Evolutionary conservation across 2,113 vertebrate genomes (phyloP).

Genomic region (Nycticryphes semicollaris): DNA sequence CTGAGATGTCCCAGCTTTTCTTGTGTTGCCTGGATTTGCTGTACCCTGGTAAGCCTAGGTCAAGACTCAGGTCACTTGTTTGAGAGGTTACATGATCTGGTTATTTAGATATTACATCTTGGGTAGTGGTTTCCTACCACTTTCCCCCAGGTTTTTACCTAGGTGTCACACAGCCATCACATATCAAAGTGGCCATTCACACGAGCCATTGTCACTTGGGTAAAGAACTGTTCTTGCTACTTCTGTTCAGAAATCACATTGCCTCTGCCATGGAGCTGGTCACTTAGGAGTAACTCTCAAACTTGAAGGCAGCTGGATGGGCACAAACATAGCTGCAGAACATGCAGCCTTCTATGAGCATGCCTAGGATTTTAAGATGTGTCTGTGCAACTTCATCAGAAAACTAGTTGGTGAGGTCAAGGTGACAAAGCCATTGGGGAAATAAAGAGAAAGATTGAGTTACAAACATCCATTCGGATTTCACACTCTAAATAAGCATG

Average conservation of each 20-base stretch:
- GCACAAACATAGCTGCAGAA: not conserved
- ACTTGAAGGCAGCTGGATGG: not conserved
- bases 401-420: not conserved
- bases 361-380: not conserved
- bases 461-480: not conserved
- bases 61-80: not conserved
- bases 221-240: not conserved
- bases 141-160: not conserved
- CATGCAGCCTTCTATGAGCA: not conserved
- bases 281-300: not conserved
- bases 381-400: not conserved
- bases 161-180: not conserved
- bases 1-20: not conserved
- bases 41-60: not conserved
- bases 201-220: not conserved
- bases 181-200: too few species aligned
- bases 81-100: not conserved
- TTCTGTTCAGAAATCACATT: not conserved
- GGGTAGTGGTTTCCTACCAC: not conserved
- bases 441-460: not conserved
- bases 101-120: not conserved
- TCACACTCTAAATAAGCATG: not conserved
- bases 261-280: not conserved
- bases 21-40: not conserved
- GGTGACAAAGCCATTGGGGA: not conserved